Base-by-base conservation (phyloP, 2,888 invertebrate genomes). In the Drosophila kuntzei region DNA sequence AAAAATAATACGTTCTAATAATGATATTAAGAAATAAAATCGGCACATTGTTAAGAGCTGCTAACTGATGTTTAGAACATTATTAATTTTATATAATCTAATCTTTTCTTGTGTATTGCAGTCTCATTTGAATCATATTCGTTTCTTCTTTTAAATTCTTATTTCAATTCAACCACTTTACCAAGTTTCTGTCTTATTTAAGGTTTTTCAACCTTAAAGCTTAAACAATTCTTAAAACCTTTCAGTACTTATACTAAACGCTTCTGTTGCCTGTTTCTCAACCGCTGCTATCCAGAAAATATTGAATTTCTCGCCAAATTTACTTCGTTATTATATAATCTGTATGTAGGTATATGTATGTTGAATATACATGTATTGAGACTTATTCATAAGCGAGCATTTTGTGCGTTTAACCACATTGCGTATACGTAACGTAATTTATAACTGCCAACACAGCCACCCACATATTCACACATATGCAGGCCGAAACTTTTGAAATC, bases 361-460 rank as follows among this genome's bases (percentile, higher is more conserved):
- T n/a, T n/a, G n/a, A n/a, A n/a, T n/a, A n/a, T n/a, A 32, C 18
- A 27, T 29, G 51, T 36, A 36, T 36, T 16, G 18, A 53, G 71
- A 16, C 7, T 34, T 43, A 78, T 81, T 87, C 87, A 81, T 84
- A 84, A 80, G 78, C 65, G 69, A 71, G 70, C 68, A 71, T 69
- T 84, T 84, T 84, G 78, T 70, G 61, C 50, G 69, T 61, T 80
- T 58, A 68, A 78, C 71, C 87, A 75, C 75, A 67, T 54, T 78
- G 82, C 82, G 81, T 82, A 87, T 82, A 87, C 82, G 85, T 71
- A 81, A 82, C 68, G 66, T 69, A 78, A 82, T 87, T 82, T 82
- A 87, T 78, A 85, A 64, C 73, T 72, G 75, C 59, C 75, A 75
- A 18, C 50, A 39, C 57, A 61, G 39, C 14, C 18, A 36, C 36